Evolutionary conservation across 2,888 invertebrate species (phyloP), one percentile per base, ranked within the genome.

Genomic region (Furcula furcula): DNA sequence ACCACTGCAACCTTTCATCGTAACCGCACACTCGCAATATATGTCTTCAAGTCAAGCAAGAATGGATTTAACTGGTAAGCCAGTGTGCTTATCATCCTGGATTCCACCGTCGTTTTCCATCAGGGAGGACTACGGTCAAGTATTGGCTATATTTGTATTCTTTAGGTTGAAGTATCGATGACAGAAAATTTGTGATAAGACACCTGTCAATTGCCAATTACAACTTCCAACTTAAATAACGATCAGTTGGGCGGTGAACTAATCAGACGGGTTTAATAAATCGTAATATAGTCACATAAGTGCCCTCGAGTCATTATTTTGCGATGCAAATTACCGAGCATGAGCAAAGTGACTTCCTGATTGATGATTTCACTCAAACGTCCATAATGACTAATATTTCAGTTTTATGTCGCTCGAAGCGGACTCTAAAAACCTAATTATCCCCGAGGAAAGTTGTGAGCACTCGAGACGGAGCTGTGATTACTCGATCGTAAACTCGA

Each of bases 401-500:
- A 69, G 55, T 65, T 65, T 71, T 63, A 70, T 64, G 61, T 69
- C 68, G 60, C 67, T 68, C 47, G 46, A 41, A 65, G 55, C 48
- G 55, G 51, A 46, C 46, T 65, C 55, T 63, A 58, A 60, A 67
- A 74, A 65, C 45, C 56, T 69, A 73, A 76, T 76, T 73, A 70
- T 61, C 51, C 52, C 42, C 29, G 50, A 55, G 44, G 62, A 70
- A 68, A 69, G 69, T 65, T 58, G 52, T 57, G 29, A 58, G 49
- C 43, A 38, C 48, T 52, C 51, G 34, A 48, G 20, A 31, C 21
- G 29, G 13, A 23, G 36, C 67, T 58, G 55, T 75, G 56, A 74
- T 77, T 76, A 78, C 62, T 47, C 34, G 63, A 57, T 68, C 73
- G 65, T 76, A 72, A 77, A 77, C 53, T 60, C 51, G 39, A 46